Base-by-base conservation (phyloP, 1,140 invertebrate species). In the Dendrolimus punctatus region DNA sequence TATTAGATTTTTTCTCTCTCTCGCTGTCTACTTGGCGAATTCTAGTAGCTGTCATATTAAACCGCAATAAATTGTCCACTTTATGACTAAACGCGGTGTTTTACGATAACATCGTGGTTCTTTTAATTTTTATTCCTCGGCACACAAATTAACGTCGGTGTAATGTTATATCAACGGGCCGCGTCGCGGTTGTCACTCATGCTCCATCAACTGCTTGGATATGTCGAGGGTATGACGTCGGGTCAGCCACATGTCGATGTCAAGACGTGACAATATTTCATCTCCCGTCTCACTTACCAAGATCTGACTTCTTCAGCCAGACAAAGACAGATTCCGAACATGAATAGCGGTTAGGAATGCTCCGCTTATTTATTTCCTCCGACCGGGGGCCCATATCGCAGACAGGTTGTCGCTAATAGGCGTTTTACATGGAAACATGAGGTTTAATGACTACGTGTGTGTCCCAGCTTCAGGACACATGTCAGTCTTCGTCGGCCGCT, bases 151-250 rank as follows among this genome's bases (percentile, higher is more conserved):
- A 80, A 84, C 82, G 82, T 78, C 69, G 55, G 68, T 71, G 71
- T 72, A 81, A 86, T 75, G 83, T 80, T 72, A 81, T 71, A 65
- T 76, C 75, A 73, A 67, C 64, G 64, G 58, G 57, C 68, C 47
- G 64, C 58, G 60, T 55, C 46, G 57, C 60, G 70, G 64, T 70
- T 85, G 84, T 85, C 83, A 83, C 80, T 87, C 85, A 88, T 86
- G 82, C 83, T 77, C 70, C 83, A 87, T 88, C 82, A 87, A 87
- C 74, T 81, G 80, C 69, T 82, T 72, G 73, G 76, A 79, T 76
- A 78, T 68, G 71, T 76, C 71, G 66, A 70, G 71, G 76, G 74
- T 87, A 78, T 86, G 78, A 86, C 75, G 70, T 53, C 70, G 71
- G 80, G 80, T 86, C 83, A 85, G 70, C 76, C 84, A 87, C 71